Percentiles rank a stretch among this genome's conserved stretches.
Conservation (phyloP, 2,113 vertebrate species). For the Cryptotis parvus region DNA sequence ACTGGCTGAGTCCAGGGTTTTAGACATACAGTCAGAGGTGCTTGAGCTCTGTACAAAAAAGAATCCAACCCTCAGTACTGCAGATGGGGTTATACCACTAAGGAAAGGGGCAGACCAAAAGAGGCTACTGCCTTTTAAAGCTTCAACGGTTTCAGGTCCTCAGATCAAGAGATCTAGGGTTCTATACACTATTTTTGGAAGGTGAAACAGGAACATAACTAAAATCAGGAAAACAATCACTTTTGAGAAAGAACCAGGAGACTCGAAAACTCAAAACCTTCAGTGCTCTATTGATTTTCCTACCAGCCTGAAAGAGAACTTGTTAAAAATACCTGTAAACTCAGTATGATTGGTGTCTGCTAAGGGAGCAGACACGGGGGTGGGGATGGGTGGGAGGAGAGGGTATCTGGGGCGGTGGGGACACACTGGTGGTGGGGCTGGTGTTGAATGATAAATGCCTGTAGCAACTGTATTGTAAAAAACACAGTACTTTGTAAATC, state of each 20-base stretch:
- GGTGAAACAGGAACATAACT: conserved; percentile 16
- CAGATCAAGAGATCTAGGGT: conserved; percentile 32
- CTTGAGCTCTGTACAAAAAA: conserved; percentile 86
- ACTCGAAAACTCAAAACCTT: conserved; percentile 28
- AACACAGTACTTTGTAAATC: too few species aligned
- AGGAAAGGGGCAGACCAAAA: conserved; percentile 6
- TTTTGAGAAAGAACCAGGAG: conserved; percentile 49
- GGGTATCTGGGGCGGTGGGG: too few species aligned
- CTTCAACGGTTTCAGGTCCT: neutral
- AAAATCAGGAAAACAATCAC: conserved; percentile 48
- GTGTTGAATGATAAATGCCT: too few species aligned
- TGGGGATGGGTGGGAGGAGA: too few species aligned
- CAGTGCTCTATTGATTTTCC: conserved; percentile 51
- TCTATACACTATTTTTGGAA: conserved; percentile 17
- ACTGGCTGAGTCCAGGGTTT: conserved; percentile 95
- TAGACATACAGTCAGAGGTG: conserved; percentile 91
- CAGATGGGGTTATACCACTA: conserved; percentile 30
- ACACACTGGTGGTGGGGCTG: too few species aligned
- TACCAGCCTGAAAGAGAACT: neutral
- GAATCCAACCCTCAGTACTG: conserved; percentile 38
- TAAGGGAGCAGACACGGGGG: too few species aligned
- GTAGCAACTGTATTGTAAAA: too few species aligned
- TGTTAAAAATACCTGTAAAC: conserved; percentile 18
- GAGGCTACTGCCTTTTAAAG: conserved; percentile 18
- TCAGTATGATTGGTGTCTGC: too few species aligned